Evolutionary conservation across 1,140 invertebrate species (phyloP), one percentile per base, ranked within the genome.

Genomic region (Metaphire vulgaris): DNA sequence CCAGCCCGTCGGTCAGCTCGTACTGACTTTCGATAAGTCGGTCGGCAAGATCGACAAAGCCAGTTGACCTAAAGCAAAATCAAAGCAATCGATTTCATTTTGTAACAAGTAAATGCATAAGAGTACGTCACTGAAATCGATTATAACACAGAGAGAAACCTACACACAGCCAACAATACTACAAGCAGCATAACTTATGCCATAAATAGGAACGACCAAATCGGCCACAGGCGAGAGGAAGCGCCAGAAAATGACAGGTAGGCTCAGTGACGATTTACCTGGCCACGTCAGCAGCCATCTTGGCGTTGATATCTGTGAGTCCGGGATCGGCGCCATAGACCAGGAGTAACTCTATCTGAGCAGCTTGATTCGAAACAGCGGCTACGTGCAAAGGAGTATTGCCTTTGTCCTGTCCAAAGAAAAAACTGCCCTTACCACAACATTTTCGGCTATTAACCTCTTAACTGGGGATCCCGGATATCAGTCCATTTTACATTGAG

Each of bases 241-340:
- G n/a, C n/a, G n/a, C n/a, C n/a, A n/a, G n/a, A n/a, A n/a, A n/a
- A n/a, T n/a, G n/a, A n/a, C n/a, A n/a, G n/a, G n/a, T n/a, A n/a
- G n/a, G n/a, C n/a, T n/a, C n/a, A n/a, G n/a, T n/a, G n/a, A n/a
- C n/a, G n/a, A n/a, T n/a, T 83, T 87, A 93, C 92, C 90, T 92
- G 68, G 95, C 94, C 87, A 92, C 90, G 81, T 95, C 92, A 32
- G 91, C 89, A 1, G 88, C 84, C 67, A 85, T 88, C 76, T 84
- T 82, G 0, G 86, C 86, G 71, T 81, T 82, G 16, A 80, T 81
- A 81, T 89, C 88, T 26, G 82, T 72, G 34, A 82, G 82, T 21
- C 90, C 93, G 64, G 95, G 93, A 89, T 98, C 95, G 33, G 94
- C 95, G 16, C 97, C 97, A 89, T 98, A 97, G 12, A 94, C 90